phyloP scores from a whole-genome alignment of 2,888 invertebrate genomes.

The Stenichneumon culpator region DNA sequence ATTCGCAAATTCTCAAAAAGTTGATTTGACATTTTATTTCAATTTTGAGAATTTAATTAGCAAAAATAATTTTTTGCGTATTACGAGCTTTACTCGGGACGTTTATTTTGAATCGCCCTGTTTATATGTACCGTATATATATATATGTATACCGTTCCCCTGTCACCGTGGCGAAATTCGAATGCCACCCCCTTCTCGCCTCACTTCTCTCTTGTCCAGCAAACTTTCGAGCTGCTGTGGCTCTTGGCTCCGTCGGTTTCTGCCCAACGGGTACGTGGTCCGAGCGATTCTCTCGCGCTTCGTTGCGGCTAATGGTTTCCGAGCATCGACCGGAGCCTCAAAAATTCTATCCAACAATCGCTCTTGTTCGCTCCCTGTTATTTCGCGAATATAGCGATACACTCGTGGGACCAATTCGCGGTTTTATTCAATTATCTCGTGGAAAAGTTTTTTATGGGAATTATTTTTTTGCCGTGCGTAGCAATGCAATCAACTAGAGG shows the following conservation, averaged over 20 bases:
- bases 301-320: constrained; percentile 15
- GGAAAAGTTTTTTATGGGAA: not conserved
- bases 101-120: not conserved
- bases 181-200: not conserved
- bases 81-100: no score
- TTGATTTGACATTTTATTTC: not conserved
- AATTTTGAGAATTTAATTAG: not conserved
- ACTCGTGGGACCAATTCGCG: not conserved
- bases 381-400: not conserved
- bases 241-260: constrained; percentile 38
- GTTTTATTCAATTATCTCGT: not conserved
- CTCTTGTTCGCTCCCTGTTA: not conserved
- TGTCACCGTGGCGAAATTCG: constrained; percentile 21
- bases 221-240: constrained; percentile 5
- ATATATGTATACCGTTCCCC: not conserved
- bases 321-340: not conserved
- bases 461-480: not conserved
- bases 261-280: constrained; percentile 24
- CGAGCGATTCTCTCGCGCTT: constrained; percentile 30
- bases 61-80: no score
- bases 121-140: not conserved
- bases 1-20: not conserved
- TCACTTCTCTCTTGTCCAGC: constrained; percentile 22
- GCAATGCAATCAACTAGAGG: not conserved
- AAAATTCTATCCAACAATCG: not conserved